Percentiles rank a stretch among this genome's conserved stretches.
Conservation (phyloP, 2,113 vertebrate species). For the Salminus brasiliensis region DNA sequence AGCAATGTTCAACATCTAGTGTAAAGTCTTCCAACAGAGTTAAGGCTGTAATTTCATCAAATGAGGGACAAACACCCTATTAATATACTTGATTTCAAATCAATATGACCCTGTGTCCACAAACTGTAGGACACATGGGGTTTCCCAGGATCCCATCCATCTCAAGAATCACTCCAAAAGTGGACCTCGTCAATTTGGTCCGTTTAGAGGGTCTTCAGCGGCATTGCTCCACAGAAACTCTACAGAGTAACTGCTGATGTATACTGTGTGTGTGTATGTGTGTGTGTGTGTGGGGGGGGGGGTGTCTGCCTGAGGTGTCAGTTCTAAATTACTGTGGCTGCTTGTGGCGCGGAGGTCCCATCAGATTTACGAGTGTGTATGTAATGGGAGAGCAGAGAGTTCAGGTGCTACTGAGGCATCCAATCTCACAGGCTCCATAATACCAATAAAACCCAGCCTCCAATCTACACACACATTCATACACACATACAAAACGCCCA, state of each 20-base stretch:
- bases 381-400: slow-evolving; percentile 56
- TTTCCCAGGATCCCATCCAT: no score
- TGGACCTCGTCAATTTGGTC: no score
- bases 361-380: slow-evolving; percentile 54
- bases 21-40: no score
- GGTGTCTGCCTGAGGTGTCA: slow-evolving; percentile 12
- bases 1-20: no score
- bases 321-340: slow-evolving; percentile 33
- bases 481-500: not conserved
- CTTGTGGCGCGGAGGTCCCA: slow-evolving; percentile 5
- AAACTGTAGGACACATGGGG: no score
- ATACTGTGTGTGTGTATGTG: not conserved
- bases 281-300: slow-evolving; percentile 35
- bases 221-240: not conserved
- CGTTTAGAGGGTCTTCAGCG: no score
- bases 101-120: no score
- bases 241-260: not conserved
- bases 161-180: no score
- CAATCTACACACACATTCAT: slow-evolving; percentile 55
- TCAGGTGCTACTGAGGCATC: slow-evolving; percentile 21
- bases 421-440: slow-evolving; percentile 35
- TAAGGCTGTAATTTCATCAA: no score
- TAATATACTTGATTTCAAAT: no score
- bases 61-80: no score
- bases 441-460: slow-evolving; percentile 36